Percentiles rank a stretch among this genome's conserved stretches.
phyloP scores from a whole-genome alignment of 2,797 vertebrate genomes.

The Catamblyrhynchus diadema region DNA sequence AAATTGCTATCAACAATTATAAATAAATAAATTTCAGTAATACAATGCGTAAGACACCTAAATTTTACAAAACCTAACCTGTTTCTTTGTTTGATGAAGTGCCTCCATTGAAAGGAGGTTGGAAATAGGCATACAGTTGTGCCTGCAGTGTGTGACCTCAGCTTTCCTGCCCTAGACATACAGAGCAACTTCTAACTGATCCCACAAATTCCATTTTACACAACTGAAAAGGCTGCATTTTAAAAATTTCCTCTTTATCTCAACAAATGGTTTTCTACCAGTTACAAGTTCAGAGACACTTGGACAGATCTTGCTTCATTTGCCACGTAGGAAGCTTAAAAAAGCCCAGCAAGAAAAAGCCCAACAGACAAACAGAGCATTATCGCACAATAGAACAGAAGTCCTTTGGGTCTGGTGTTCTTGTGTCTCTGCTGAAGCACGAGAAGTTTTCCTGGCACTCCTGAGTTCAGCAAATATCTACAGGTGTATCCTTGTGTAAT shows the following conservation, averaged over 20 bases:
- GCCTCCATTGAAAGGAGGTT: fast-evolving
- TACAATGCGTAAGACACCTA: not conserved
- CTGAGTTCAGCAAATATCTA: constrained; percentile 49
- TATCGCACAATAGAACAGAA: constrained; percentile 5
- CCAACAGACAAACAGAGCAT: not conserved
- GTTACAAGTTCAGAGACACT: constrained; percentile 28
- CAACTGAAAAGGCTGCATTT: not conserved
- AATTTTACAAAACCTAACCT: not conserved
- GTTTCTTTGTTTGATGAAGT: not conserved
- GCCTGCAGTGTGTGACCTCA: not conserved
- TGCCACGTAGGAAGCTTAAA: constrained; percentile 23
- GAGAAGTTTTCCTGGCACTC: constrained; percentile 57
- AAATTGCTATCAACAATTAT: not conserved
- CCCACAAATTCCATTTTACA: not conserved
- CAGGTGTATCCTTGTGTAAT: constrained; percentile 21
- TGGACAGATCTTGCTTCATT: constrained; percentile 52
- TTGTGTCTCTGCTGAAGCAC: constrained; percentile 42
- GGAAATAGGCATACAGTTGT: not conserved
- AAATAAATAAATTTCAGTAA: not conserved
- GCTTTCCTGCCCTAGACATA: not conserved
- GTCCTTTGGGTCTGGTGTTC: not conserved
- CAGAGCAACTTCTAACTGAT: not conserved
- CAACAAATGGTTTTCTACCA: not conserved
- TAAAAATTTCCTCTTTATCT: not conserved
- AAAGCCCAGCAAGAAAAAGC: not conserved